Evolutionary conservation across 2,797 vertebrate species (phyloP), one percentile per base, ranked within the genome.

Genomic region (Megalops cyprinoides): DNA sequence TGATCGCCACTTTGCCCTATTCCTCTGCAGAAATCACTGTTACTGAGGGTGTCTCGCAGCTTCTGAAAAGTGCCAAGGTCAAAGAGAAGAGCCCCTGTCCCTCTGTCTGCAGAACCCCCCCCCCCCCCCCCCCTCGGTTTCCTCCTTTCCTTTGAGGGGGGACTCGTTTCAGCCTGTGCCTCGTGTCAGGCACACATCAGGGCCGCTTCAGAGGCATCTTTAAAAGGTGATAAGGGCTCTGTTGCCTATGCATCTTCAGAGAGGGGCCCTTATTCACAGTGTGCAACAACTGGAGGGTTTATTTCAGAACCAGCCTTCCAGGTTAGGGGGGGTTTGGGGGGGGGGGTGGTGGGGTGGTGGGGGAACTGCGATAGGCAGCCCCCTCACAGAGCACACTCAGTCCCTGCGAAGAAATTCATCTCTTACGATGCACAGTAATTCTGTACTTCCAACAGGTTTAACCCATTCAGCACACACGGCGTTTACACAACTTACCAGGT

Each of bases 201-300:
- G 42, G 62, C 46, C 42, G 58, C 78, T 42, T 83, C 78, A 77
- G 78, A 79, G 82, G 65, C 44, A 75, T 77, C 55, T 77, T 53
- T 76, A 69, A 81, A 80, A 83, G 81, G 79, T 84, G 82, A 85
- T 84, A 83, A 78, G 31, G 58, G 84, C 81, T 79, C 82, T 84
- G 69, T 84, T 84, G 81, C 84, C 84, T 87, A 85, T 86, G 85
- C 80, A 84, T 86, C 82, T 81, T 83, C 80, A 67, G 84, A 88
- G 84, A 86, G 85, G 79, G 25, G 81, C 84, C 56, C 76, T 79
- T 83, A 86, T 84, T 85, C 85, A 84, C 83, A 83, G 83, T 82
- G 83, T 83, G 82, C 82, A 85, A 81, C 85, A 76, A 25, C 39
- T 25, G 56, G 51, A 42, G 51, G 77, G 69, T 76, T 79, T 71